Conservation (phyloP, 2,797 vertebrate species). For the Discoglossus pictus region DNA sequence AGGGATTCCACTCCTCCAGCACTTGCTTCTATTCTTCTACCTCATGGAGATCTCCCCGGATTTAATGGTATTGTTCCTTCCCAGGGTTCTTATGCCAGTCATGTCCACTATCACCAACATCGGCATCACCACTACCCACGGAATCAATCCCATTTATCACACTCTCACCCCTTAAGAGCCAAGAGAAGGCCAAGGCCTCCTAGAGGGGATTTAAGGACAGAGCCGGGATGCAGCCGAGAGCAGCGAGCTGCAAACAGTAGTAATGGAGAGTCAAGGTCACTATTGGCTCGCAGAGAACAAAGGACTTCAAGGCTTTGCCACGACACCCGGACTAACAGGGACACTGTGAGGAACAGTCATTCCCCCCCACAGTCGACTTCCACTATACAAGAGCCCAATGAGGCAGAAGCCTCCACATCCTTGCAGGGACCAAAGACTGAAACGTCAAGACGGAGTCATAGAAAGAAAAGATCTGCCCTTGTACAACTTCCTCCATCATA, state of each 20-base stretch:
- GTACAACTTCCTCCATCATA: conserved; percentile 16
- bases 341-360: conserved; percentile 16
- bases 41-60: conserved; percentile 83
- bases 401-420: conserved; percentile 17
- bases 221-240: conserved; percentile 23
- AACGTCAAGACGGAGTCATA: conserved; percentile 30
- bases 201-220: conserved; percentile 30
- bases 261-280: conserved; percentile 36
- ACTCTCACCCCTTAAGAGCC: conserved; percentile 19
- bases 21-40: conserved; percentile 54
- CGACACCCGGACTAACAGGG: conserved; percentile 31
- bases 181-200: conserved; percentile 12
- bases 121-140: conserved; percentile 90
- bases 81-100: conserved; percentile 68
- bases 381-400: conserved; percentile 22
- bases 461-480: conserved; percentile 33
- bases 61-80: conserved; percentile 68
- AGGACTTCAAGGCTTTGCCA: conserved; percentile 25
- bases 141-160: conserved; percentile 13
- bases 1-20: conserved; percentile 50
- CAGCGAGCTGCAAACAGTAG: conserved; percentile 14
- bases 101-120: conserved; percentile 91
- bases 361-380: conserved; percentile 26
- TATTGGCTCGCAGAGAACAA: conserved; percentile 24
- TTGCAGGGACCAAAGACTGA: conserved; percentile 24